A percentile compares a stretch with the other conserved stretches of the same genome.
These are phyloP conservation scores for Andrena flavipes DNA, from an alignment of 2,888 invertebrate species.

Conservation along the genomic window DNA sequence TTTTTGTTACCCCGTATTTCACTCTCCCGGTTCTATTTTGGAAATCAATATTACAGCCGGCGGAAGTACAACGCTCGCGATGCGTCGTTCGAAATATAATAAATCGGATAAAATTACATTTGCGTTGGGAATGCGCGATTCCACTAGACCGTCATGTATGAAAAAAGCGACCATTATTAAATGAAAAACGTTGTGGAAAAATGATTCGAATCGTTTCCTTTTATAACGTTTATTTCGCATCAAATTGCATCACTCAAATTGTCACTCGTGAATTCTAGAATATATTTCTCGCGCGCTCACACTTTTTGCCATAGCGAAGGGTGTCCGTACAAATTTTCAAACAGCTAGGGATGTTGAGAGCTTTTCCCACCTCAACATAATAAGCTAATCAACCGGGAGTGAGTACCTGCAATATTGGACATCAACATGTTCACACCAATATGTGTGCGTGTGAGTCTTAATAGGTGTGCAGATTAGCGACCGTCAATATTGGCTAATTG, in stretches of 20 bases:
- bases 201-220: not conserved
- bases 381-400: not conserved
- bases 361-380: not conserved
- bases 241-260: too few species aligned
- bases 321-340: too few species aligned
- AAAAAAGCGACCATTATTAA: not conserved
- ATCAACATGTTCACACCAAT: not conserved
- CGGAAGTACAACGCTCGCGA: constrained; percentile 17
- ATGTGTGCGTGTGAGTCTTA: constrained; percentile 8
- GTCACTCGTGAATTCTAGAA: too few species aligned
- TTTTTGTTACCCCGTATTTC: constrained; percentile 23
- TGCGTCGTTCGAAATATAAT: constrained; percentile 34
- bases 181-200: not conserved
- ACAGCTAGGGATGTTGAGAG: not conserved
- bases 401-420: not conserved
- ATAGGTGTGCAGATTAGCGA: constrained; percentile 41
- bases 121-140: not conserved
- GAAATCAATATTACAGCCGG: constrained; percentile 14
- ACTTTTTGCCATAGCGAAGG: too few species aligned
- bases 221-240: not conserved
- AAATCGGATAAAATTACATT: constrained; percentile 42
- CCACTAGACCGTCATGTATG: not conserved
- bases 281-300: too few species aligned
- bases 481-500: constrained; percentile 45
- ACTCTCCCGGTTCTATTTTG: not conserved